These are phyloP conservation scores for Beris chalybata DNA, from an alignment of 2,888 invertebrate species.

Conservation along the genomic window DNA sequence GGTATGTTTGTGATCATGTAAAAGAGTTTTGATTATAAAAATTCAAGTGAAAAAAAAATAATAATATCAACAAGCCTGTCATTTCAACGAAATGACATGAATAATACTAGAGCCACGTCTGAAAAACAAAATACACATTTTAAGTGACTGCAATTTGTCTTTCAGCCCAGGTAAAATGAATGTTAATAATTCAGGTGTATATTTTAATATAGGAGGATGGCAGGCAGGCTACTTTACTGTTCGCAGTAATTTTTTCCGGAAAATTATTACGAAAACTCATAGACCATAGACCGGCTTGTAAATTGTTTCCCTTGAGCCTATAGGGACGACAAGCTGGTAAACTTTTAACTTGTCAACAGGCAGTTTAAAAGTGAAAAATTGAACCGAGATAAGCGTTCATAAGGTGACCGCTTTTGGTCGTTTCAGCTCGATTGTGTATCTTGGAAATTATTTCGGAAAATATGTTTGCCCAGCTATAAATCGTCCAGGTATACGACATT, in stretches of 20 bases:
- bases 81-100: conserved; percentile 20
- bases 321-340: conserved; percentile 18
- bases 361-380: conserved; percentile 6
- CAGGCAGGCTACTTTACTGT: background rate
- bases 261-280: background rate
- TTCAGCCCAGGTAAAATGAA: conserved; percentile 2
- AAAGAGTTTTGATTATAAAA: conserved; percentile 31
- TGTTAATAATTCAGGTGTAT: conserved; percentile 26
- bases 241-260: background rate
- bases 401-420: too few relatives aligned
- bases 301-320: background rate
- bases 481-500: conserved; percentile 9
- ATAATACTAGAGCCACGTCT: conserved; percentile 5
- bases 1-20: background rate
- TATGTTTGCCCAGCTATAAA: background rate
- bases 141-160: background rate
- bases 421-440: too few relatives aligned
- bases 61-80: conserved; percentile 12
- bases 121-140: too few relatives aligned
- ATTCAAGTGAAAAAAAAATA: background rate
- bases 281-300: conserved; percentile 6
- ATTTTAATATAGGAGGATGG: conserved; percentile 3
- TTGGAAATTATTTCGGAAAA: background rate
- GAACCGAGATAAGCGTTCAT: background rate
- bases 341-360: conserved; percentile 26